phyloP scores from a whole-genome alignment of 1,140 invertebrate species.

The Melanaphis sacchari region DNA sequence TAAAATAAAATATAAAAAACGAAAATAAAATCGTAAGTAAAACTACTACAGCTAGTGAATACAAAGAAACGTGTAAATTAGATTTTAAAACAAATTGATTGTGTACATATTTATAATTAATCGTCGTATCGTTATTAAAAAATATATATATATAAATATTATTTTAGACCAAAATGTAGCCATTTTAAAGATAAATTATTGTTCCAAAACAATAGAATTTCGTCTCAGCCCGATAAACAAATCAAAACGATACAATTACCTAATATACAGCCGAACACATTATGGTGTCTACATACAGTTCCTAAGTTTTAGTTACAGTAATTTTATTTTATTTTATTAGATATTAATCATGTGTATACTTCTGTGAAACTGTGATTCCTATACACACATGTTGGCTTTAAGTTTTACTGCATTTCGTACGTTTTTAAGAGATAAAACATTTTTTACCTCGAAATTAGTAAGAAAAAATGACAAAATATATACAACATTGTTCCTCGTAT shows the following conservation, averaged over 20 bases:
- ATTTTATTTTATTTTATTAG: constrained; percentile 38
- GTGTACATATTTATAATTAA: constrained; percentile 49
- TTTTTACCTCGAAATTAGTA: constrained; percentile 19
- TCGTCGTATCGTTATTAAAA: background rate
- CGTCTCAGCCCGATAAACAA: constrained; percentile 23
- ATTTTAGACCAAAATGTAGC: constrained; percentile 48
- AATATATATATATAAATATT: too few relatives aligned
- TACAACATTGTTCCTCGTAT: constrained; percentile 48
- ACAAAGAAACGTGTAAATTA: constrained; percentile 48
- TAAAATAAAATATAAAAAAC: background rate
- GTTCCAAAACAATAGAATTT: constrained; percentile 18
- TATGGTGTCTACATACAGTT: constrained; percentile 56
- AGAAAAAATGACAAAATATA: constrained; percentile 6
- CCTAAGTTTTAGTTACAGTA: constrained; percentile 56
- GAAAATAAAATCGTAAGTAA: background rate
- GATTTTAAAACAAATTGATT: constrained; percentile 25
- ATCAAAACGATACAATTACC: constrained; percentile 52
- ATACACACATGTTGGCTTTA: constrained; percentile 44
- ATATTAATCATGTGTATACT: constrained; percentile 47
- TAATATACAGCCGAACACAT: constrained; percentile 52
- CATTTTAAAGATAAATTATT: constrained; percentile 47
- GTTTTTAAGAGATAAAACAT: background rate
- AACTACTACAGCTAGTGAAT: constrained; percentile 50
- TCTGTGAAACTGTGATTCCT: constrained; percentile 48
- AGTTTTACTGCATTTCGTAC: constrained; percentile 43